Base-by-base conservation (phyloP, 2,797 vertebrate species). In the Thaleichthys pacificus region DNA sequence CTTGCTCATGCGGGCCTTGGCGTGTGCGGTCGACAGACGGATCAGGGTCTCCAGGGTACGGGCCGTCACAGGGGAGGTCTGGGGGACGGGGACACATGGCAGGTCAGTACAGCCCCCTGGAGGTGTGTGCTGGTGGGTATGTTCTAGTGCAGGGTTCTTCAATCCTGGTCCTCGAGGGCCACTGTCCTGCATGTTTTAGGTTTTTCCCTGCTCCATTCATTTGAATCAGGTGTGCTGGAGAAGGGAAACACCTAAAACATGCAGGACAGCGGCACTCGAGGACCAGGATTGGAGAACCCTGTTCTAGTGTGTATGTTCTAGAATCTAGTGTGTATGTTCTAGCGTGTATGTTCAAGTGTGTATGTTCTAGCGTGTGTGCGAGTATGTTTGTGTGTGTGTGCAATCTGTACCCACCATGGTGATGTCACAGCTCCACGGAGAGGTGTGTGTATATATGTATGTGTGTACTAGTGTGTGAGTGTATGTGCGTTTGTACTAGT, bases 31-130 rank as follows among this genome's bases (percentile, higher is more conserved):
- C 77, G 98, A 94, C 82, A 99, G 91, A 26, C 98, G 96, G 86
- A 99, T 99, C 87, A 99, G 77, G 0, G 98, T 99, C 90, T 99
- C 98, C 84, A 99, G 84, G 0, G 95, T 93, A 21, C 97, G 93
- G 1, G 97, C 97, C 0, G 98, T 99, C 76, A 99, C 96, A 0
- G 98, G 97, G 1, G 96, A 97, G 0, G 98, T 99, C 98, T 99
- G 81, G 24, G 61, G 6, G 14, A n/a, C 17, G 3, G 5, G 22
- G n/a, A 12, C 7, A 42, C 14, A 17, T 30, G 7, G 0, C 0
- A 2, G 60, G 51, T 71, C 62, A 81, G 30, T 47, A n/a, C 51
- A 56, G 19, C 51, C 3, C 51, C 15, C 15, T 56, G 15, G 15
- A 56, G 19, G 51, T n/a, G 19, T 6, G 17, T 5, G 17, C 19